phyloP scores from a whole-genome alignment of 2,113 vertebrate species.

The Pomatostomus ruficeps region DNA sequence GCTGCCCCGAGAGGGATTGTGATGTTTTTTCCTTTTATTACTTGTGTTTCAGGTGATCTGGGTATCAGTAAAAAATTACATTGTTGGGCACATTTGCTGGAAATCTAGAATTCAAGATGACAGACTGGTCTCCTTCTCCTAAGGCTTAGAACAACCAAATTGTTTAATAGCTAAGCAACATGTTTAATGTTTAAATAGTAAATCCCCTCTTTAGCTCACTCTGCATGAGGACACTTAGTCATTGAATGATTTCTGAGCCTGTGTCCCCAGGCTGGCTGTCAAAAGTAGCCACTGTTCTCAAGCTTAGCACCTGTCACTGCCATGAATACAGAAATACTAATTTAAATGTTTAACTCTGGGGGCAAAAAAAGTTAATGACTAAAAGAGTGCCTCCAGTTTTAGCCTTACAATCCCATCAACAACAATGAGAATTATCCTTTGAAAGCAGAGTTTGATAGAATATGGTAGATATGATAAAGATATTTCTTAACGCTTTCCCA shows the following conservation, averaged over 20 bases:
- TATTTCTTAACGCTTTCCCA: background rate
- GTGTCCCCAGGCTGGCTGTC: background rate
- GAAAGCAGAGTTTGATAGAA: background rate
- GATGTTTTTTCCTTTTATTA: background rate
- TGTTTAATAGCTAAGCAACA: constrained; percentile 57
- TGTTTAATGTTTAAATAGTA: constrained; percentile 57
- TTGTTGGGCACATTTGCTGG: background rate
- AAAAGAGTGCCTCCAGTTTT: background rate
- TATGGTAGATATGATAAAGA: background rate
- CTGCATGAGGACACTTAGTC: background rate
- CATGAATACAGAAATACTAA: constrained; percentile 39
- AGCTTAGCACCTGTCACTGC: background rate
- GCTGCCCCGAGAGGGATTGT: background rate
- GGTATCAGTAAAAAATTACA: background rate
- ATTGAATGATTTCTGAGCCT: constrained; percentile 20
- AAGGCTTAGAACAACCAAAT: background rate
- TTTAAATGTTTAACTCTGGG: constrained; percentile 39
- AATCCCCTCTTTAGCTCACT: constrained; percentile 49
- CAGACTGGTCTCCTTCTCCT: background rate
- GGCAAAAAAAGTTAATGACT: constrained; percentile 22
- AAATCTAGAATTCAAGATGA: background rate
- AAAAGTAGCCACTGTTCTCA: constrained; percentile 34
- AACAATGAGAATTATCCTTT: background rate
- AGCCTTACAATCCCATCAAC: background rate
- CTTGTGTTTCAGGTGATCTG: background rate